These are phyloP conservation scores for Zaprionus lachaisei DNA, from an alignment of 1,140 invertebrate genomes.

Conservation along the genomic window DNA sequence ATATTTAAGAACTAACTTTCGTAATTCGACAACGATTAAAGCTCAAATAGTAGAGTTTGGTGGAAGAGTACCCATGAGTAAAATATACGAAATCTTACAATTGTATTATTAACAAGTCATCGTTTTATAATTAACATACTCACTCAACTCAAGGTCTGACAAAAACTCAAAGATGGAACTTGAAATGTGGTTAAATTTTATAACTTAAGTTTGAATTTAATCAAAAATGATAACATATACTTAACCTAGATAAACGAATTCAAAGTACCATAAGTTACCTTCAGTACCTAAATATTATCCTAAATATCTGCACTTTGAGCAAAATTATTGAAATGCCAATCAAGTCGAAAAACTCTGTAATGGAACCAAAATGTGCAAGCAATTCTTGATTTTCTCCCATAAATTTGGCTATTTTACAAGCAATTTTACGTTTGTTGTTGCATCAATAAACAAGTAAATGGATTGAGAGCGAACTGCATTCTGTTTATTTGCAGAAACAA, in stretches of 20 bases:
- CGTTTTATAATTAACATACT: too few relatives aligned
- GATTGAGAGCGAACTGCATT: constrained; percentile 20
- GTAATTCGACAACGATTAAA: background rate
- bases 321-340: constrained; percentile 12
- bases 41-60: too few relatives aligned
- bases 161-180: background rate
- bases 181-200: background rate
- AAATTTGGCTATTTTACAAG: constrained; percentile 43
- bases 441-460: constrained; percentile 34
- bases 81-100: background rate
- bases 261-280: background rate
- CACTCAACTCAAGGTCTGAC: background rate
- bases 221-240: too few relatives aligned
- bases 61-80: background rate
- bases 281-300: background rate
- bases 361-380: constrained; percentile 13
- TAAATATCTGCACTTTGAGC: background rate
- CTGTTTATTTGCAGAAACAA: constrained; percentile 38
- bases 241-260: too few relatives aligned
- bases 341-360: background rate
- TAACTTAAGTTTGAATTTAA: too few relatives aligned
- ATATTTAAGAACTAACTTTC: background rate
- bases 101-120: too few relatives aligned
- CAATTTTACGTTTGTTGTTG: constrained; percentile 19
- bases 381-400: constrained; percentile 20